A percentile compares a stretch with the other conserved stretches of the same genome.
These are phyloP conservation scores for Caenorhabditis sinica DNA, from an alignment of 2,888 invertebrate genomes.

Conservation along the genomic window DNA sequence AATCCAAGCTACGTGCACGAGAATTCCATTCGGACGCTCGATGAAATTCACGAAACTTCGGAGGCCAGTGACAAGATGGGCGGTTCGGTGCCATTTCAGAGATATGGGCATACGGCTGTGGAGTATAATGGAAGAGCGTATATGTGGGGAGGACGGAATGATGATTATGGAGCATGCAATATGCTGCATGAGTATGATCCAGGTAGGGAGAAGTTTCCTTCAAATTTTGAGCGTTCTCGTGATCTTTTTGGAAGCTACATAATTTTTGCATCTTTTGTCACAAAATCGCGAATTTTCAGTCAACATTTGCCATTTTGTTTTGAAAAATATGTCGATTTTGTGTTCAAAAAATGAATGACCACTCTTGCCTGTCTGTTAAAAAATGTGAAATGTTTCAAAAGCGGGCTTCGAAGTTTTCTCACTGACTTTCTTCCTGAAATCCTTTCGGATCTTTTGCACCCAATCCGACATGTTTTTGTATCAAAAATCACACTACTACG, in stretches of 20 bases:
- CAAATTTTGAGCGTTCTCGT: too few species aligned
- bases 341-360: too few species aligned
- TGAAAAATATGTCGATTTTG: too few species aligned
- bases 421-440: too few species aligned
- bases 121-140: conserved; percentile 89
- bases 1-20: conserved; percentile 11
- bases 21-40: not conserved
- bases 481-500: too few species aligned
- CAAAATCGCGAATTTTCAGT: not conserved
- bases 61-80: conserved; percentile 3
- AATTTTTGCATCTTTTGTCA: too few species aligned
- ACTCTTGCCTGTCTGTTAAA: too few species aligned
- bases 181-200: conserved; percentile 91
- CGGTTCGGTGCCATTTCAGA: conserved; percentile 88
- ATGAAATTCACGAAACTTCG: not conserved
- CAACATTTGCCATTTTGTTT: not conserved
- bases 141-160: conserved; percentile 95
- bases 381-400: too few species aligned
- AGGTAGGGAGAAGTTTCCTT: conserved; percentile 81
- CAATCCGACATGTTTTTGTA: too few species aligned
- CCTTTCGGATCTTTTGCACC: too few species aligned
- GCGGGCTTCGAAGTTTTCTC: too few species aligned
- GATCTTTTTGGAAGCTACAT: too few species aligned
- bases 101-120: conserved; percentile 95
- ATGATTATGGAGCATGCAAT: conserved; percentile 89